Evolutionary conservation across 2,888 invertebrate genomes (phyloP), one percentile per base, ranked within the genome.

Genomic region (Tyria jacobaeae): DNA sequence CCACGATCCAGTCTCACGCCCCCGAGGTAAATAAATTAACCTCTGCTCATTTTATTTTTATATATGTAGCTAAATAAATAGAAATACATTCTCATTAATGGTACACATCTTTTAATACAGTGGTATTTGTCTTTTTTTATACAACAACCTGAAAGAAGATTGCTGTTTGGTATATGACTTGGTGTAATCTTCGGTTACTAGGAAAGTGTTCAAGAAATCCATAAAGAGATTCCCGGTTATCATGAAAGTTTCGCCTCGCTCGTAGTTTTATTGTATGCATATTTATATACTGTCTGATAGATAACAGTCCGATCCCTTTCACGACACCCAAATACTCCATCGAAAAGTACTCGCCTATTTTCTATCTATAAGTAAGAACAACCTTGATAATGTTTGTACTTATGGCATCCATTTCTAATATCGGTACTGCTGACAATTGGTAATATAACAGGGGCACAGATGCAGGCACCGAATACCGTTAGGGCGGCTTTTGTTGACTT

Each of bases 401-500:
- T 17, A 52, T 15, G 15, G 15, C 37, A 52, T n/a, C 34, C 59
- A 62, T 60, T 68, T 70, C 48, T 60, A 64, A 63, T 49, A 62
- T 54, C 54, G 51, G 53, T 52, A 73, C 71, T 71, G 70, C 60
- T 56, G 50, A 68, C 71, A 60, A 72, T 53, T 10, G 72, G 60
- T 59, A 64, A 64, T 71, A 76, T 75, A 73, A 35, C 55, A 56
- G 71, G 74, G 69, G 80, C 82, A 72, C 79, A 78, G 76, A 66
- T 80, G 74, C 80, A 79, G 70, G 79, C 79, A 70, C 64, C 68
- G 70, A 75, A 44, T 91, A 84, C 93, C 93, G 93, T 92, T 94
- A 93, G 89, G 90, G 82, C 83, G 80, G 84, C 90, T 88, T 90
- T 91, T 90, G 89, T 89, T 79, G 81, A 83, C 73, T 68, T 66